Conservation (phyloP, 2,888 invertebrate species). For the Euplexia lucipara region DNA sequence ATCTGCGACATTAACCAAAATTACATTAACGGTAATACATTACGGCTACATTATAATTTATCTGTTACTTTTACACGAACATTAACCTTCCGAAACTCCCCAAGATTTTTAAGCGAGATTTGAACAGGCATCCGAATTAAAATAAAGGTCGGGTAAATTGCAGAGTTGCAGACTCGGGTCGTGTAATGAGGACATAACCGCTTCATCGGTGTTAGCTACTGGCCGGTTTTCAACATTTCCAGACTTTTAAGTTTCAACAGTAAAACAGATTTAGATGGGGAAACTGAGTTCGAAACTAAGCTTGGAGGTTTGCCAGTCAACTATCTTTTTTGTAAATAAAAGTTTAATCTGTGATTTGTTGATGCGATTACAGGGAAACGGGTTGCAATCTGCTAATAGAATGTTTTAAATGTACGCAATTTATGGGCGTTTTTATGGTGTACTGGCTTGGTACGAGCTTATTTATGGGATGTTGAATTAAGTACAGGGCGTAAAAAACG, state of each 20-base stretch:
- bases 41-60: slow-evolving; percentile 46
- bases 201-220: slow-evolving; percentile 46
- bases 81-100: slow-evolving; percentile 47
- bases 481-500: neutral
- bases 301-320: slow-evolving; percentile 62
- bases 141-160: slow-evolving; percentile 50
- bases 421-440: slow-evolving; percentile 44
- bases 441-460: slow-evolving; percentile 12
- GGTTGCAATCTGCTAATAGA: slow-evolving; percentile 51
- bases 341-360: slow-evolving; percentile 60
- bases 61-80: slow-evolving; percentile 42
- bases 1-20: slow-evolving; percentile 49
- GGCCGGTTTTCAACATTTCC: slow-evolving; percentile 48
- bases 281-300: slow-evolving; percentile 60
- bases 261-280: slow-evolving; percentile 66
- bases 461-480: slow-evolving; percentile 41
- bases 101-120: slow-evolving; percentile 58
- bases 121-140: slow-evolving; percentile 54
- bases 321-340: slow-evolving; percentile 60
- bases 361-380: slow-evolving; percentile 42
- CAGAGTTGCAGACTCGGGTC: slow-evolving; percentile 46
- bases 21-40: slow-evolving; percentile 46
- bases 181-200: slow-evolving; percentile 47
- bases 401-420: slow-evolving; percentile 43
- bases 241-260: slow-evolving; percentile 53